phyloP scores from a whole-genome alignment of 2,888 invertebrate species.

The Nemotelus nigrinus region DNA sequence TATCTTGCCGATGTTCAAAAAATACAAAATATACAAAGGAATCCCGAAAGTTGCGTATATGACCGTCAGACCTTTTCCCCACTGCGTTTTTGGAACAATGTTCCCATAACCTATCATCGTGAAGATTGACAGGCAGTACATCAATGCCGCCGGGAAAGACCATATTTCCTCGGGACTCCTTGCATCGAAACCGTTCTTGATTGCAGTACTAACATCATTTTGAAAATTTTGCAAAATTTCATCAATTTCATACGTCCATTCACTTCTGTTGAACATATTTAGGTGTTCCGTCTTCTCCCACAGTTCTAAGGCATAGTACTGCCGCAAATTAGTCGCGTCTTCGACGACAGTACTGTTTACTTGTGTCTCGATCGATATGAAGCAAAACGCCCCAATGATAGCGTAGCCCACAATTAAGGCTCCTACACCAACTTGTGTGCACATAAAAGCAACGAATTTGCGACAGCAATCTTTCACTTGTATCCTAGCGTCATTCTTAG shows the following conservation, averaged over 20 bases:
- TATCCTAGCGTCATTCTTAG: constrained; percentile 75
- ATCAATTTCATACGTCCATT: constrained; percentile 72
- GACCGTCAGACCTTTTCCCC: constrained; percentile 86
- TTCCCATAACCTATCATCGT: constrained; percentile 94
- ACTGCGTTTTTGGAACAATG: constrained; percentile 81
- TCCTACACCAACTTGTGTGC: constrained; percentile 90
- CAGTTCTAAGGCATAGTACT: constrained; percentile 71
- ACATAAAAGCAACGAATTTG: constrained; percentile 90
- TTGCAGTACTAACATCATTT: constrained; percentile 71
- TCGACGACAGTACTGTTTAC: constrained; percentile 66
- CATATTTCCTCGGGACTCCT: constrained; percentile 76
- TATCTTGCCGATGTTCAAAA: constrained; percentile 89
- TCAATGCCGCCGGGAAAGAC: constrained; percentile 87
- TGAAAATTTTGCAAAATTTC: constrained; percentile 74
- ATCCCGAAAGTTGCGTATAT: constrained; percentile 89
- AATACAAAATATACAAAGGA: constrained; percentile 86
- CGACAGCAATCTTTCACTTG: constrained; percentile 86
- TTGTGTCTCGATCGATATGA: constrained; percentile 80
- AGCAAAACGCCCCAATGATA: constrained; percentile 83
- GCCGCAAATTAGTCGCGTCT: constrained; percentile 67
- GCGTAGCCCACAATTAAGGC: constrained; percentile 88
- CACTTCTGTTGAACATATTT: constrained; percentile 75
- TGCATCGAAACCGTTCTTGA: constrained; percentile 77
- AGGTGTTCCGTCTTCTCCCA: constrained; percentile 75
- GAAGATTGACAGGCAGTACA: constrained; percentile 88